These are phyloP conservation scores for Entomobrya multifasciata DNA, from an alignment of 2,888 invertebrate species.

Conservation along the genomic window DNA sequence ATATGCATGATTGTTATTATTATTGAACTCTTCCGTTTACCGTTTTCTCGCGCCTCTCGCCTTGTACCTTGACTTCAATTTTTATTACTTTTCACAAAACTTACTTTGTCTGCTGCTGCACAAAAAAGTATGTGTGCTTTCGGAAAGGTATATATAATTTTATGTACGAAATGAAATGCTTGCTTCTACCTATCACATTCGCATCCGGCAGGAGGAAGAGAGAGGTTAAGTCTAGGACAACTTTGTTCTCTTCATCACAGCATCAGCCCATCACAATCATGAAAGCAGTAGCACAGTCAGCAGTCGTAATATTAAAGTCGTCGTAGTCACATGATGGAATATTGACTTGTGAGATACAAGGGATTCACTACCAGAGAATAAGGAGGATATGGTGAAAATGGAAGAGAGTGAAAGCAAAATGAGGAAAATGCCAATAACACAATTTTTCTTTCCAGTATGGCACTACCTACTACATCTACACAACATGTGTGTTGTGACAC, in stretches of 20 bases:
- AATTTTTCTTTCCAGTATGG: slow-evolving; percentile 3
- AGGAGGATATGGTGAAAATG: neutral
- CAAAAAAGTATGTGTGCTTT: neutral
- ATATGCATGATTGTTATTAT: slow-evolving; percentile 64
- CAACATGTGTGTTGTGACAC: too few species aligned
- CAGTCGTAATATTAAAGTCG: neutral
- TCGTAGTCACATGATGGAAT: slow-evolving; percentile 9
- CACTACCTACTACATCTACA: neutral
- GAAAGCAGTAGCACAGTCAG: neutral
- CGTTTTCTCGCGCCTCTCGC: neutral
- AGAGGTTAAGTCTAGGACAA: slow-evolving; percentile 7
- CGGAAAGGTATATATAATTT: neutral
- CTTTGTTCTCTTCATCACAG: neutral
- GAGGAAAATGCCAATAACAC: slow-evolving; percentile 57
- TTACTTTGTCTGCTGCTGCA: neutral
- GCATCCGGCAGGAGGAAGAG: neutral
- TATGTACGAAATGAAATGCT: slow-evolving; percentile 14
- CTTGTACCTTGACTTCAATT: neutral
- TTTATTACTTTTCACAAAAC: too few species aligned
- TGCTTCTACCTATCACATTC: neutral
- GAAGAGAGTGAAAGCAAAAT: slow-evolving; percentile 50
- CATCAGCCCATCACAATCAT: slow-evolving; percentile 3
- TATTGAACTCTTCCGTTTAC: slow-evolving; percentile 48
- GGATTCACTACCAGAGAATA: neutral
- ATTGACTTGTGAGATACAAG: neutral